Evolutionary conservation across 2,113 vertebrate genomes (phyloP).

Genomic region (Gadus chalcogrammus): DNA sequence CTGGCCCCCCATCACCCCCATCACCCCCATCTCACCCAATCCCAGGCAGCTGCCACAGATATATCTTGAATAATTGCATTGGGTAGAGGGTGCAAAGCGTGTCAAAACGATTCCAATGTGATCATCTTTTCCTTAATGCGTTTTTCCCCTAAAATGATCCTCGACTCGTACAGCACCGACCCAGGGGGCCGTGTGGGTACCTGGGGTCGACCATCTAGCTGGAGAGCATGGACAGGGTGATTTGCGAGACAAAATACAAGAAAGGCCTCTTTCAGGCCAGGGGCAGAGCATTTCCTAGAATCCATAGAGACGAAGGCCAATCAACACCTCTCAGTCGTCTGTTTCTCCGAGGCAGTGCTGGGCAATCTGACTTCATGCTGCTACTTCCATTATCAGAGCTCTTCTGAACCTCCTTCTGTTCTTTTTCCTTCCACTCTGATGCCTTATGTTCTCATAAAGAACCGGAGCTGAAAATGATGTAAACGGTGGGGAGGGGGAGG

Average conservation of each 20-base stretch:
- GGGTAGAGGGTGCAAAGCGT: background rate
- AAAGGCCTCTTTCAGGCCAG: too few species aligned
- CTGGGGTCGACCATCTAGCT: too few species aligned
- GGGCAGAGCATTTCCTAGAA: too few species aligned
- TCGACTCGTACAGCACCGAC: too few species aligned
- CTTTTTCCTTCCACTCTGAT: background rate
- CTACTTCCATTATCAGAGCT: constrained; percentile 29
- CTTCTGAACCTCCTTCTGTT: background rate
- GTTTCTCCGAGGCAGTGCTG: constrained; percentile 4
- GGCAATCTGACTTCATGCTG: constrained; percentile 23
- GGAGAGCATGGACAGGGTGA: too few species aligned
- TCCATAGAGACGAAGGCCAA: constrained; percentile 26
- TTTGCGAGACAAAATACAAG: too few species aligned
- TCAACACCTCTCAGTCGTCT: constrained; percentile 23
- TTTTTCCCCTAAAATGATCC: background rate
- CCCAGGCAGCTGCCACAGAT: background rate
- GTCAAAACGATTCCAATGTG: background rate
- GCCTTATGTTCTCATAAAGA: background rate
- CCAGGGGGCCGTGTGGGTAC: too few species aligned
- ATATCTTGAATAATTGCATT: constrained; percentile 2
- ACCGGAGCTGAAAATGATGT: background rate
- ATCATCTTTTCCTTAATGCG: background rate
- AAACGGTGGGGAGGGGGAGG: too few species aligned
- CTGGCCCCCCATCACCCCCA: background rate
- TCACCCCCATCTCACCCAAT: background rate